phyloP scores from a whole-genome alignment of 2,797 vertebrate genomes.

The Sparidentex hasta region DNA sequence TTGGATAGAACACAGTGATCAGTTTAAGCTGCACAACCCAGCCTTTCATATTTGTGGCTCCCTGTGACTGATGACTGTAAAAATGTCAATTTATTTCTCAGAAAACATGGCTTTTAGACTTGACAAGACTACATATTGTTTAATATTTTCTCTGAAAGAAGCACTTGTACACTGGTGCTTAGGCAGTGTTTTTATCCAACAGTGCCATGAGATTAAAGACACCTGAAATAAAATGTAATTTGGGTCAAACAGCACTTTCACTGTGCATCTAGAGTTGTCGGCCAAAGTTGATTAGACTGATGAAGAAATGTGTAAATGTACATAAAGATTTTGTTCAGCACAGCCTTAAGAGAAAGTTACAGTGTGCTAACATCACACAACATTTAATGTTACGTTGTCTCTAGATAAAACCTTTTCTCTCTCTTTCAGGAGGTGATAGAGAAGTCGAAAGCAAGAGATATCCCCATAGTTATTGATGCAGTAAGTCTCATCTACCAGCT shows the following conservation, averaged over 20 bases:
- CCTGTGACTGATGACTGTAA: not conserved
- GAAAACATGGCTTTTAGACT: not conserved
- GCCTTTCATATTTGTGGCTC: not conserved
- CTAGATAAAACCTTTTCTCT: slow-evolving; percentile 27
- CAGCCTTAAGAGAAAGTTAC: not conserved
- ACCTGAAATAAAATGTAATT: not conserved
- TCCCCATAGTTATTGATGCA: slow-evolving; percentile 96
- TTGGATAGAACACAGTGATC: slow-evolving; percentile 8
- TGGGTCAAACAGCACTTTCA: not conserved
- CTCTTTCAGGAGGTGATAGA: slow-evolving; percentile 92
- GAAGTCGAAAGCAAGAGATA: slow-evolving; percentile 90
- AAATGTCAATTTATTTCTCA: not conserved
- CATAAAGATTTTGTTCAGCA: not conserved
- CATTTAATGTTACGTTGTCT: not conserved
- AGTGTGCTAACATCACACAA: not conserved
- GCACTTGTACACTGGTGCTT: not conserved
- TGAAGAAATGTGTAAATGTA: not conserved
- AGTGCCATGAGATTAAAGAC: not conserved
- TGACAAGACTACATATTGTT: not conserved
- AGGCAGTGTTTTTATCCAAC: not conserved
- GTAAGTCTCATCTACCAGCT: slow-evolving; percentile 84
- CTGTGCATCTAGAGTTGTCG: not conserved
- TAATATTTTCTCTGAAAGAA: not conserved
- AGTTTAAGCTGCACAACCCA: not conserved
- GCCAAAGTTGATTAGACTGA: not conserved